A percentile compares a stretch with the other conserved stretches of the same genome.
Conservation (phyloP, 23 tunicate genomes). For the Clavelina lepadiformis region DNA sequence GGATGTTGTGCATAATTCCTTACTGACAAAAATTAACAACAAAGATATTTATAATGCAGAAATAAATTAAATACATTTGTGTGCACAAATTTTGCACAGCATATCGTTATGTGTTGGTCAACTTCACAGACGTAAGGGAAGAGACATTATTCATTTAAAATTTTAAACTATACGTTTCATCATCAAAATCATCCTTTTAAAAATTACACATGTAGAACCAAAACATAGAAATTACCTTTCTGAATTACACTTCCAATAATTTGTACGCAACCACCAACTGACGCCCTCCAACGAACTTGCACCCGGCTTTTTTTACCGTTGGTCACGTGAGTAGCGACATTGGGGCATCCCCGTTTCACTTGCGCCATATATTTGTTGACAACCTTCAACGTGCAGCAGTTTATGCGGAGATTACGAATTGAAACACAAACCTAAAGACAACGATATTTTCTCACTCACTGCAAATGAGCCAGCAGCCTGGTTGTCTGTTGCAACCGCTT, state of each 20-base stretch:
- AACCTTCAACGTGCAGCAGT: no score
- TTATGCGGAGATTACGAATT: no score
- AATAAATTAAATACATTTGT: no score
- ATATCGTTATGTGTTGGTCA: no score
- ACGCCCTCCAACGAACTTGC: conserved; percentile 62
- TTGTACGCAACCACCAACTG: conserved; percentile 55
- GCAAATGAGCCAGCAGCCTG: conserved; percentile 38
- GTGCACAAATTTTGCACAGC: no score
- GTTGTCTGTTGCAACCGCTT: conserved; percentile 14
- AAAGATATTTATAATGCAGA: no score
- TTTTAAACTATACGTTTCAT: no score
- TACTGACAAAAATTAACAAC: no score
- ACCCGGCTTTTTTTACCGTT: conserved; percentile 63
- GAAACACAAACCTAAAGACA: not conserved
- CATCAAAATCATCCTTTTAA: not conserved
- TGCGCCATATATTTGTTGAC: conserved; percentile 47
- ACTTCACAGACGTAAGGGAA: no score
- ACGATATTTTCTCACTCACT: conserved; percentile 15
- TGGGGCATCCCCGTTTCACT: conserved; percentile 27
- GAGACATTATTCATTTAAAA: no score
- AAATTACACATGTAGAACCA: not conserved
- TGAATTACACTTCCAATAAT: conserved; percentile 52
- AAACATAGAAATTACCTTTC: conserved; percentile 41
- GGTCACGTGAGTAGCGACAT: conserved; percentile 32
- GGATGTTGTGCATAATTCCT: no score